phyloP scores from a whole-genome alignment of 2,113 vertebrate genomes.

The Chloebia gouldiae region DNA sequence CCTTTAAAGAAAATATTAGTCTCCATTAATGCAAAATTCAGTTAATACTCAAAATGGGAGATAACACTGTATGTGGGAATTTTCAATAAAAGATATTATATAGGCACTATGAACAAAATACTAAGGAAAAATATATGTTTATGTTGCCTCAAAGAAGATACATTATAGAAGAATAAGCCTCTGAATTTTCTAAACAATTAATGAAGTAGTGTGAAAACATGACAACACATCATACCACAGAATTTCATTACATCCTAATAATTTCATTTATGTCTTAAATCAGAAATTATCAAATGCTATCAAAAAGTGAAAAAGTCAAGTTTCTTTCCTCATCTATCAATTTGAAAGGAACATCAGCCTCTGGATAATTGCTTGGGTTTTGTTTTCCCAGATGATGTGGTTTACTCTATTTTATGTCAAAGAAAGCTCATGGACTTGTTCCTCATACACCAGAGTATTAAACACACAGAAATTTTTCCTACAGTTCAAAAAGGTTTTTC shows the following conservation, averaged over 20 bases:
- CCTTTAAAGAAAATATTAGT: not conserved
- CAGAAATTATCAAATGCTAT: not conserved
- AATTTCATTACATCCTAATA: not conserved
- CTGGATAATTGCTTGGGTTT: not conserved
- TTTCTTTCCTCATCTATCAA: not conserved
- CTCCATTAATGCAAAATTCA: not conserved
- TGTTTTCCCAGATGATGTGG: not conserved
- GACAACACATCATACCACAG: not conserved
- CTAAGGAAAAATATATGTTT: not conserved
- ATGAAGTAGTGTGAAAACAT: not conserved
- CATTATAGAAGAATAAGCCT: not conserved
- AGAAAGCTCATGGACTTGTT: not conserved
- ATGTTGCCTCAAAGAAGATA: not conserved
- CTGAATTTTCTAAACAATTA: not conserved
- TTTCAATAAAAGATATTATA: not conserved
- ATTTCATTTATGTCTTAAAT: not conserved
- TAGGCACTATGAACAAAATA: not conserved
- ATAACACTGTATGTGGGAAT: not conserved
- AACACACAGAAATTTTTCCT: not conserved
- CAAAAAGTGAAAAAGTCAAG: not conserved
- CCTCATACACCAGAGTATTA: not conserved
- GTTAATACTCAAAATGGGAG: not conserved
- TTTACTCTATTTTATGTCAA: not conserved
- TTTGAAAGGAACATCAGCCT: not conserved
- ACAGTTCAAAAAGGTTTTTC: not conserved